phyloP scores from a whole-genome alignment of 2,797 vertebrate genomes.

The Lacerta viridis region DNA sequence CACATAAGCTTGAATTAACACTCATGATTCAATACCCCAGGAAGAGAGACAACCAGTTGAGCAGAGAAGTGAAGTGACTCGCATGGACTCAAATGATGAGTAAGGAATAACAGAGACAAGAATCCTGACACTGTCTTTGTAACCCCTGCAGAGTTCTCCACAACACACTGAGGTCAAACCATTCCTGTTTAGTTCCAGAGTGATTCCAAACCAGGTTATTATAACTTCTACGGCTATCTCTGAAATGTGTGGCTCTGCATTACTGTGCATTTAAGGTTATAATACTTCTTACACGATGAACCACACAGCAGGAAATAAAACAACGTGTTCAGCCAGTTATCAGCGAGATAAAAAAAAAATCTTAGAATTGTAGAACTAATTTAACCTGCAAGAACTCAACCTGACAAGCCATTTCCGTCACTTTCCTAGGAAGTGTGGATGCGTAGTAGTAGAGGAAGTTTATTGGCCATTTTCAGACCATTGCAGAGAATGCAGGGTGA shows the following conservation, averaged over 20 bases:
- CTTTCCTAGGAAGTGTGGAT: not conserved
- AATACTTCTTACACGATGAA: slow-evolving; percentile 3
- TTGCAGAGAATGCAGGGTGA: not conserved
- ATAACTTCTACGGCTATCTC: not conserved
- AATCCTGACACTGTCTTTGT: not conserved
- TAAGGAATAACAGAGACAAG: not conserved
- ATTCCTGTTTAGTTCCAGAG: slow-evolving; percentile 34
- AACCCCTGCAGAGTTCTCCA: not conserved
- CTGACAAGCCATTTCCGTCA: not conserved
- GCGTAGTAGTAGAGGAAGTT: not conserved
- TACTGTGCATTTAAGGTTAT: slow-evolving; percentile 16
- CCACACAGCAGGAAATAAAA: not conserved
- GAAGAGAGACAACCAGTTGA: not conserved
- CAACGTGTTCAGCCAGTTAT: not conserved
- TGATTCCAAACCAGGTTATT: slow-evolving; percentile 31
- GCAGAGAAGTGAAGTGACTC: not conserved
- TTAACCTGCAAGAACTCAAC: not conserved
- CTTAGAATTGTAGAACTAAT: not conserved
- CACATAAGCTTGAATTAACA: slow-evolving; percentile 27
- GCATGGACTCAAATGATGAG: slow-evolving; percentile 2
- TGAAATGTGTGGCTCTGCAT: slow-evolving; percentile 12
- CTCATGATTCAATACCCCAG: slow-evolving; percentile 33
- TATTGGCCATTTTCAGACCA: not conserved
- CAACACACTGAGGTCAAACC: not conserved
- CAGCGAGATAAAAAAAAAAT: not conserved